Evolutionary conservation across 2,888 invertebrate genomes (phyloP).

Genomic region (Perithous albicinctus): DNA sequence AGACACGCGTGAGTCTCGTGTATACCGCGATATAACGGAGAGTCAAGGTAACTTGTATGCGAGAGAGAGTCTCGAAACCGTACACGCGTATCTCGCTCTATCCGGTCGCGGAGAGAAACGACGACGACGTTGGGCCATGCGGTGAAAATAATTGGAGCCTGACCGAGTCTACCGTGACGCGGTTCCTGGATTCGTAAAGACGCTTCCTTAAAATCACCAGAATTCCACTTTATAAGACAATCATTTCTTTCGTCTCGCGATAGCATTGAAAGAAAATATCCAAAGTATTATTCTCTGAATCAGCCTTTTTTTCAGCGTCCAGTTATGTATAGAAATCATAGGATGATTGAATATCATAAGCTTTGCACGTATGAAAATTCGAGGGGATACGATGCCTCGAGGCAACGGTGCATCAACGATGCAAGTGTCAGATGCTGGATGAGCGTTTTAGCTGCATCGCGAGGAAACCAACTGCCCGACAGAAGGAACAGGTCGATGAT

Average conservation of each 20-base stretch:
- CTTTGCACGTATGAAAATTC: background rate
- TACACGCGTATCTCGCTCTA: conserved; percentile 61
- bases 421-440: conserved; percentile 57
- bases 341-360: background rate
- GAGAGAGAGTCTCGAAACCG: conserved; percentile 41
- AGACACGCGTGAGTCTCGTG: background rate
- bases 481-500: conserved; percentile 52
- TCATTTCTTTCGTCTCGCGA: background rate
- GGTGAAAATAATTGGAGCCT: conserved; percentile 75
- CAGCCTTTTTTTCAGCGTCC: background rate
- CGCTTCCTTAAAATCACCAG: background rate
- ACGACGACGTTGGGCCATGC: conserved; percentile 44
- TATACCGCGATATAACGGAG: conserved; percentile 27
- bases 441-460: conserved; percentile 61
- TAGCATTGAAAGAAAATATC: background rate
- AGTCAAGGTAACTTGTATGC: conserved; percentile 15
- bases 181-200: conserved; percentile 45
- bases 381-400: conserved; percentile 22
- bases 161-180: conserved; percentile 69
- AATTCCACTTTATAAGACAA: background rate
- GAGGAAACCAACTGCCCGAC: conserved; percentile 40
- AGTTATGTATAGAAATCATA: background rate
- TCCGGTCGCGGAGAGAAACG: conserved; percentile 63
- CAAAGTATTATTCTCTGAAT: background rate
- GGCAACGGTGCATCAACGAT: conserved; percentile 36